Conservation (phyloP, 2,113 vertebrate genomes). For the Halcyon senegalensis region DNA sequence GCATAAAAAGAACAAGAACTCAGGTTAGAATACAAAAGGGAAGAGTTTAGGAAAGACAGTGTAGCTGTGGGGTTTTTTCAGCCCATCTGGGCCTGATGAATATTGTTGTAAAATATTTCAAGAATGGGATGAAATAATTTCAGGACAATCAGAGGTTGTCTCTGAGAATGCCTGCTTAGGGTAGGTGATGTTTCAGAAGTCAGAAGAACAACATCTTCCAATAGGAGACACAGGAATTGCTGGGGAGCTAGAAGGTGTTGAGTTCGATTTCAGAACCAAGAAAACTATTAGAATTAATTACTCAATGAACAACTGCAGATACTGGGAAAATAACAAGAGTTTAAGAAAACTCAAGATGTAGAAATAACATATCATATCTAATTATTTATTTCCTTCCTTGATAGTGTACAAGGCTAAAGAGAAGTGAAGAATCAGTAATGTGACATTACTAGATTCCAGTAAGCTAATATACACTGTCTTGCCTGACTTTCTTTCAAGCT, state of each 20-base stretch:
- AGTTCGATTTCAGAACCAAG: not conserved
- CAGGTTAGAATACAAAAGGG: not conserved
- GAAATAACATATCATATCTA: not conserved
- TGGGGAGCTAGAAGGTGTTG: not conserved
- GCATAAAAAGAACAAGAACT: not conserved
- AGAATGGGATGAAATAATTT: not conserved
- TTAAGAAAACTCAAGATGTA: not conserved
- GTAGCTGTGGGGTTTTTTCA: not conserved
- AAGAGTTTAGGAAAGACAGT: not conserved
- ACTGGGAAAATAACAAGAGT: not conserved
- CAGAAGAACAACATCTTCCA: not conserved
- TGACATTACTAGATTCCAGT: not conserved
- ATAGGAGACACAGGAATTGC: not conserved
- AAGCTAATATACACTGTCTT: not conserved
- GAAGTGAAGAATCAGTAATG: not conserved
- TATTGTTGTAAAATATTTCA: not conserved
- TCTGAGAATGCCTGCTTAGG: not conserved
- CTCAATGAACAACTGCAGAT: not conserved
- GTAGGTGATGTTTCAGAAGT: not conserved
- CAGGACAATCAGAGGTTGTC: not conserved
- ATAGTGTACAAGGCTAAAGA: not conserved
- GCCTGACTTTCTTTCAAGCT: not conserved
- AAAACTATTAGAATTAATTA: not conserved
- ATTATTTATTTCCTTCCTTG: not conserved
- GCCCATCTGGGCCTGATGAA: not conserved